Percentiles rank a stretch among this genome's conserved stretches.
Conservation (phyloP, 2,113 vertebrate genomes). For the Tylochromis polylepis region DNA sequence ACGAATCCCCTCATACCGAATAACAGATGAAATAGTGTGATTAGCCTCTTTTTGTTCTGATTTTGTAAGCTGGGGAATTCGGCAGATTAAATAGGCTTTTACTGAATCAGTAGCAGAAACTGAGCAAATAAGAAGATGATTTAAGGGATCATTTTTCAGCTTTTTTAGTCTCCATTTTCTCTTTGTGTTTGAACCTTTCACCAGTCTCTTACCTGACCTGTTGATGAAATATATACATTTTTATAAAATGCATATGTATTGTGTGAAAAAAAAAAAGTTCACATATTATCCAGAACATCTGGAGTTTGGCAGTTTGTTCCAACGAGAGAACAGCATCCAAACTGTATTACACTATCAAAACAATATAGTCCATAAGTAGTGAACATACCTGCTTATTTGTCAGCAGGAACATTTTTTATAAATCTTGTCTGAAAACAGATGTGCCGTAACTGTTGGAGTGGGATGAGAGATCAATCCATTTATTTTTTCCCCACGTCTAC, state of each 20-base stretch:
- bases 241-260: neutral
- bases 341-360: neutral
- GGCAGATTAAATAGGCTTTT: neutral
- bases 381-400: conserved; percentile 44
- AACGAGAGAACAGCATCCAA: neutral
- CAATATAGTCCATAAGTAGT: conserved; percentile 12
- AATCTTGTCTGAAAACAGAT: conserved; percentile 61
- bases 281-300: neutral
- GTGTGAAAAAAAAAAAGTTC: neutral
- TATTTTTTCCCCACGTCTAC: conserved; percentile 67
- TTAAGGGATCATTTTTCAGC: conserved; percentile 70
- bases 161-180: neutral
- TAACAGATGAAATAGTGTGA: conserved; percentile 52
- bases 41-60: conserved; percentile 79
- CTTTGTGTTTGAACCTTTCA: neutral
- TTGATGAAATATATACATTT: neutral
- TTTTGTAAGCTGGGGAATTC: conserved; percentile 76
- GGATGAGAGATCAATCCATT: conserved; percentile 68
- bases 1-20: neutral
- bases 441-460: conserved; percentile 56
- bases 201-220: neutral
- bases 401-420: conserved; percentile 34
- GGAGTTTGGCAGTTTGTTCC: neutral
- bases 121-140: conserved; percentile 39
- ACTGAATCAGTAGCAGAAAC: neutral